These are phyloP conservation scores for Parambassis ranga DNA, from an alignment of 2,797 vertebrate genomes.

Conservation along the genomic window DNA sequence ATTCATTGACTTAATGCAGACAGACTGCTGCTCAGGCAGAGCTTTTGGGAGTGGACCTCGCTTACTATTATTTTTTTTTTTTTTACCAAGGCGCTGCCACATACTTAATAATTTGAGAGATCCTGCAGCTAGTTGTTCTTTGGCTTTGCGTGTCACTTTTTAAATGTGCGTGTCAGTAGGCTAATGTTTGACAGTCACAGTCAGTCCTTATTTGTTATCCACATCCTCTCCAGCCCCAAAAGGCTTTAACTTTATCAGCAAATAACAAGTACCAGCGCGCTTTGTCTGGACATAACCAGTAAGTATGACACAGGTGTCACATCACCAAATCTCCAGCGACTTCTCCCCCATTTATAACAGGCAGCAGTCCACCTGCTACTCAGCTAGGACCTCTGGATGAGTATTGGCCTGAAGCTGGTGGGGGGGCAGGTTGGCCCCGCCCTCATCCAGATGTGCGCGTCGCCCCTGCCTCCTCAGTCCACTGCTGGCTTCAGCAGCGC, in stretches of 20 bases:
- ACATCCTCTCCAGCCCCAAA: background rate
- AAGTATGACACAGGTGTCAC: too few species aligned
- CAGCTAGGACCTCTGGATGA: constrained; percentile 30
- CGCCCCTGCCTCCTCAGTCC: constrained; percentile 34
- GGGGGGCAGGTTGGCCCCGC: constrained; percentile 49
- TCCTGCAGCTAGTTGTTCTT: too few species aligned
- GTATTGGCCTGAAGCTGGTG: constrained; percentile 39
- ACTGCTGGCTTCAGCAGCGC: constrained; percentile 46
- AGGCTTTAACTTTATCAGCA: background rate
- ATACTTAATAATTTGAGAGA: too few species aligned
- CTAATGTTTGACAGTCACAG: background rate
- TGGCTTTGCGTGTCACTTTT: too few species aligned
- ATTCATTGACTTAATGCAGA: background rate
- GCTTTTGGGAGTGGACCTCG: too few species aligned
- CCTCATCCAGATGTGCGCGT: constrained; percentile 71
- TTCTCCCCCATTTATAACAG: background rate
- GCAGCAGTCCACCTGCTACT: constrained; percentile 26
- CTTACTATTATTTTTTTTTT: too few species aligned
- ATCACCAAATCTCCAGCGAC: background rate
- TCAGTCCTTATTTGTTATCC: background rate
- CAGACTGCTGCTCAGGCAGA: background rate
- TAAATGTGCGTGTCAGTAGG: too few species aligned
- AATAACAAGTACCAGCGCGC: too few species aligned
- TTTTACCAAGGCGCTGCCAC: too few species aligned
- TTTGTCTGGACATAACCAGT: too few species aligned